Percentiles rank a stretch among this genome's conserved stretches.
phyloP scores from a whole-genome alignment of 2,797 vertebrate species.

The Brotula barbata region DNA sequence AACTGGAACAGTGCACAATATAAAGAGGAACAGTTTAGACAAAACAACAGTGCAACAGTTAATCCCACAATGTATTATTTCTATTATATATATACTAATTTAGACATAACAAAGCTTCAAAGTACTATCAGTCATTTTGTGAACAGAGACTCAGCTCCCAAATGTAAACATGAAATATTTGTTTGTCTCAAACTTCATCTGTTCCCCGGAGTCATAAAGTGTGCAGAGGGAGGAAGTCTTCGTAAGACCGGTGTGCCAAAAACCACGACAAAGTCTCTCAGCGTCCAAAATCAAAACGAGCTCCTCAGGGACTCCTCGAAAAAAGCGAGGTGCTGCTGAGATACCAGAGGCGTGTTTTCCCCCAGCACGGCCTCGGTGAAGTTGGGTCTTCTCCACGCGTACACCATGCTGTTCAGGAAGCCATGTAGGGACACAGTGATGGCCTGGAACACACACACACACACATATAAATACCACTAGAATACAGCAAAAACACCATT shows the following conservation, averaged over 20 bases:
- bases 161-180: slow-evolving; percentile 7
- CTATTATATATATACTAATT: slow-evolving; percentile 25
- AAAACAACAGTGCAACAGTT: slow-evolving; percentile 26
- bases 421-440: slow-evolving; percentile 80
- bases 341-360: slow-evolving; percentile 60
- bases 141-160: slow-evolving; percentile 2
- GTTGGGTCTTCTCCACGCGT: slow-evolving; percentile 81
- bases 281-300: slow-evolving; percentile 10
- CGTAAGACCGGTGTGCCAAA: not conserved
- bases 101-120: not conserved
- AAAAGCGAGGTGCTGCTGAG: slow-evolving; percentile 52
- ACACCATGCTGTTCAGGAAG: slow-evolving; percentile 83
- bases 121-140: not conserved
- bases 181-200: not conserved
- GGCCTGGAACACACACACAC: slow-evolving; percentile 64
- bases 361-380: slow-evolving; percentile 76
- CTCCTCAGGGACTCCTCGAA: slow-evolving; percentile 76
- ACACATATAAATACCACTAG: not conserved
- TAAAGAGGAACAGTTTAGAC: not conserved
- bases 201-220: slow-evolving; percentile 5
- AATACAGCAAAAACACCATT: not conserved
- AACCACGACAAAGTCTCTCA: slow-evolving; percentile 1
- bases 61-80: too few species aligned
- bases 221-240: slow-evolving; percentile 5
- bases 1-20: not conserved